These are phyloP conservation scores for Datnioides undecimradiatus DNA, from an alignment of 2,113 vertebrate species.

Conservation along the genomic window DNA sequence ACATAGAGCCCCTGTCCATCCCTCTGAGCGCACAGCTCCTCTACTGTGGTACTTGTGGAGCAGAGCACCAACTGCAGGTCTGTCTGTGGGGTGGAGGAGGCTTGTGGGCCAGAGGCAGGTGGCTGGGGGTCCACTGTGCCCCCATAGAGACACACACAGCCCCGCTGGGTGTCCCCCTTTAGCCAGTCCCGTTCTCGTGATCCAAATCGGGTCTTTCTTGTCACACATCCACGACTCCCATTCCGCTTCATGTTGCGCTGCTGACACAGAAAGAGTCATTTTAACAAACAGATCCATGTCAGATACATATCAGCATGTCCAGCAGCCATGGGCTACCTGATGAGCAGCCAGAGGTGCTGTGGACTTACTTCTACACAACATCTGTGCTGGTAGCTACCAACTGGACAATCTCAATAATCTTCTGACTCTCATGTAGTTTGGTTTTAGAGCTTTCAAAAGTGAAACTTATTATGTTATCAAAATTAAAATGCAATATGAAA, in stretches of 20 bases:
- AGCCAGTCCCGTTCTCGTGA: slow-evolving; percentile 95
- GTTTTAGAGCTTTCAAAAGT: not conserved
- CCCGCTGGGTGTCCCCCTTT: slow-evolving; percentile 88
- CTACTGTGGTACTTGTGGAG: slow-evolving; percentile 89
- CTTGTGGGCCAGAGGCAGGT: slow-evolving; percentile 74
- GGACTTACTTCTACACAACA: not conserved
- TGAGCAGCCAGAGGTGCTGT: not conserved
- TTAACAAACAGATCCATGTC: not conserved
- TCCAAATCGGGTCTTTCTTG: slow-evolving; percentile 89
- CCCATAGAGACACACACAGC: slow-evolving; percentile 92
- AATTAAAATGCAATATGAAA: not conserved
- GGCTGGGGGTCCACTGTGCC: slow-evolving; percentile 78
- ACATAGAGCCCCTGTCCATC: slow-evolving; percentile 88
- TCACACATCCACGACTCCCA: slow-evolving; percentile 89
- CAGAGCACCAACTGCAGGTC: slow-evolving; percentile 93
- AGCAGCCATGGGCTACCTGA: not conserved
- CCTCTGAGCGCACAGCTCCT: slow-evolving; percentile 91
- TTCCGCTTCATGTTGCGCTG: slow-evolving; percentile 94
- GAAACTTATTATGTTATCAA: not conserved
- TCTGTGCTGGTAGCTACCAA: slow-evolving; percentile 3
- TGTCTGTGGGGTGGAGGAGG: slow-evolving; percentile 81
- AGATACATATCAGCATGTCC: slow-evolving; percentile 15
- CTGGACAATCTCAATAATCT: not conserved
- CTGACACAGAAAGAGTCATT: slow-evolving; percentile 48
- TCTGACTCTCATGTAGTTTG: not conserved